Evolutionary conservation across 2,797 vertebrate genomes (phyloP).

Genomic region (Sebastes trivittatus): DNA sequence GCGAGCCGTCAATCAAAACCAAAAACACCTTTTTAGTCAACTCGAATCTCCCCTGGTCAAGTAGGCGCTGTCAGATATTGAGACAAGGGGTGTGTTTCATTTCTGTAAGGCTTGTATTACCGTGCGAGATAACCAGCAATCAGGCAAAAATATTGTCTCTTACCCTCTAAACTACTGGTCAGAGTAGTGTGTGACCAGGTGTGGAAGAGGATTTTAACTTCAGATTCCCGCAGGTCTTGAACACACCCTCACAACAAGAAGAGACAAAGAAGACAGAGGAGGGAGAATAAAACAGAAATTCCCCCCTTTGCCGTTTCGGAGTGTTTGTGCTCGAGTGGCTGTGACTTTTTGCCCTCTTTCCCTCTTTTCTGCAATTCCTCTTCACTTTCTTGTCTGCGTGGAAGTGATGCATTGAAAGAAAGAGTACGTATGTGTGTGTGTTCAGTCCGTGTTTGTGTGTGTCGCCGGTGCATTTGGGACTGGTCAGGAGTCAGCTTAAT

Average conservation of each 20-base stretch:
- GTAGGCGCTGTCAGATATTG: slow-evolving; percentile 9
- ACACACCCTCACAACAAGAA: slow-evolving; percentile 3
- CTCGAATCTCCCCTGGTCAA: slow-evolving; percentile 5
- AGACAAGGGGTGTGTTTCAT: not conserved
- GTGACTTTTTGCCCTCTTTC: slow-evolving; percentile 69
- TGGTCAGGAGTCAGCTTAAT: slow-evolving; percentile 90
- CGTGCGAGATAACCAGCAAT: not conserved
- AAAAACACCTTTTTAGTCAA: slow-evolving; percentile 11
- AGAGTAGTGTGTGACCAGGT: not conserved
- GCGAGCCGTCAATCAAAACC: slow-evolving; percentile 26
- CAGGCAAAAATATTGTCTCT: not conserved
- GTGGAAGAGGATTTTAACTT: not conserved
- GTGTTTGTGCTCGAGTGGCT: slow-evolving; percentile 66
- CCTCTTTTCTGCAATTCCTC: slow-evolving; percentile 53
- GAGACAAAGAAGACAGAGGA: slow-evolving; percentile 16
- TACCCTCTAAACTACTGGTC: not conserved
- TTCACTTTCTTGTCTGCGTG: slow-evolving; percentile 55
- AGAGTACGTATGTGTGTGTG: slow-evolving; percentile 30
- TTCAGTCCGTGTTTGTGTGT: slow-evolving; percentile 51
- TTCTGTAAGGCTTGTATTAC: not conserved
- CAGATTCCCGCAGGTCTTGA: not conserved
- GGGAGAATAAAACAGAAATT: slow-evolving; percentile 43
- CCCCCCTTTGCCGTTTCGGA: slow-evolving; percentile 31
- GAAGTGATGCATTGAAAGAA: slow-evolving; percentile 67
- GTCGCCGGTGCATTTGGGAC: slow-evolving; percentile 75